Evolutionary conservation across 2,888 invertebrate genomes (phyloP), one percentile per base, ranked within the genome.

Genomic region (Venustoraphidia nigricollis): DNA sequence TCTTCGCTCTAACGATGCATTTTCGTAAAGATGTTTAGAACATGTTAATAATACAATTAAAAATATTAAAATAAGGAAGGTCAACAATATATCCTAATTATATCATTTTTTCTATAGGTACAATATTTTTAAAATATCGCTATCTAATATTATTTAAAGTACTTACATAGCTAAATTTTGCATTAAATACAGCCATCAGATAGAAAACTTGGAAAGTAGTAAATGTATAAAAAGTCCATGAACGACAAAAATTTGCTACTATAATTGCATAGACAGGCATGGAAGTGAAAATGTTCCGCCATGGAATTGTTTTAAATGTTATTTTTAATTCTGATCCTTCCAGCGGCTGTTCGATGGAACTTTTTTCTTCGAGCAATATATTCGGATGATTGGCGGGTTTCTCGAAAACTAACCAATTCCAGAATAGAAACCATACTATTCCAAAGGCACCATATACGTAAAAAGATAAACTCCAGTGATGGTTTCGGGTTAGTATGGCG

Each of bases 191-290:
- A 61, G 92, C 84, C 61, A 85, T 86, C 65, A 98, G 88, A 67
- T 94, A 98, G 27, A 87, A 82, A 5, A 94, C 89, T 67, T 98
- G 97, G 59, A 92, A 94, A 52, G 95, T 80, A 42, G 98, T 92
- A 49, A 98, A 76, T 35, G 98, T 72, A 68, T 98, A 98, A 68
- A 98, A 98, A 60, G 96, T 97, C 96, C 96, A 98, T 39, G 95
- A 96, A 53, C 98, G 81, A 63, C 97, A 98, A 69, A 99, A 97
- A 66, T 98, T 99, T 9, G 98, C 98, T 46, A 98, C 96, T 54
- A 99, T 94, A 58, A 99, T 98, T 9, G 98, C 98, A 68, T 93
- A 93, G 2, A 98, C 97, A 0, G 98, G 97, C 76, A 89, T 81
- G 2, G 98, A 99, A 4, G 88, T 89, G 59, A 93, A 78, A 62